Conservation (phyloP, 1,140 invertebrate genomes). For the Plectrocnemia conspersa region DNA sequence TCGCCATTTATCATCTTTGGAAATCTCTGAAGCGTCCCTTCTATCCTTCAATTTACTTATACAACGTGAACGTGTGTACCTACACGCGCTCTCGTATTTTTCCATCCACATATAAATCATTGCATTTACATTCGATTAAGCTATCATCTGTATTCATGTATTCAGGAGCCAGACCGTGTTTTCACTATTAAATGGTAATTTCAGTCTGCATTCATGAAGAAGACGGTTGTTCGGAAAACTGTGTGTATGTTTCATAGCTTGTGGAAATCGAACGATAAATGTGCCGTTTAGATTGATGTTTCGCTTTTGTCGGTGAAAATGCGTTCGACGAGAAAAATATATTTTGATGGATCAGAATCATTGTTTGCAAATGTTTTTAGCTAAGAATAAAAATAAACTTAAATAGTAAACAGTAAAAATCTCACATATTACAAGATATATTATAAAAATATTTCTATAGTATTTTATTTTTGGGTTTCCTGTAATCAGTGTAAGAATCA, state of each 20-base stretch:
- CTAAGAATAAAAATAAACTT: too few species aligned
- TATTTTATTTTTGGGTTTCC: too few species aligned
- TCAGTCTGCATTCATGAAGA: constrained; percentile 21
- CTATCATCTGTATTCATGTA: constrained; percentile 27
- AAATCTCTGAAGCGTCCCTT: too few species aligned
- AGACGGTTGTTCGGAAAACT: neutral
- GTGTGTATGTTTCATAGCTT: neutral
- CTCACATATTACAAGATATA: too few species aligned
- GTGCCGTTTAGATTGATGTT: neutral
- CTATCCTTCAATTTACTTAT: neutral
- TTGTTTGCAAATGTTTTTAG: too few species aligned
- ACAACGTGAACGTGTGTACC: neutral
- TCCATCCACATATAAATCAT: constrained; percentile 28
- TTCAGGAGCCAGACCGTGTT: constrained; percentile 9
- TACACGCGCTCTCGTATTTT: neutral
- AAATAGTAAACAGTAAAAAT: too few species aligned
- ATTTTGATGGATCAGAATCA: neutral
- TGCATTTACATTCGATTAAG: constrained; percentile 26
- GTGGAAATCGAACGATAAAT: neutral
- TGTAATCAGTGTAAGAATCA: too few species aligned
- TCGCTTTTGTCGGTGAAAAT: neutral
- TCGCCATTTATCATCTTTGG: too few species aligned
- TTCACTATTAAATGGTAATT: constrained; percentile 30
- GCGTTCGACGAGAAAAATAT: neutral
- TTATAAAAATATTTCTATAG: too few species aligned